These are phyloP conservation scores for Setipinna tenuifilis DNA, from an alignment of 2,797 vertebrate species.

Conservation along the genomic window DNA sequence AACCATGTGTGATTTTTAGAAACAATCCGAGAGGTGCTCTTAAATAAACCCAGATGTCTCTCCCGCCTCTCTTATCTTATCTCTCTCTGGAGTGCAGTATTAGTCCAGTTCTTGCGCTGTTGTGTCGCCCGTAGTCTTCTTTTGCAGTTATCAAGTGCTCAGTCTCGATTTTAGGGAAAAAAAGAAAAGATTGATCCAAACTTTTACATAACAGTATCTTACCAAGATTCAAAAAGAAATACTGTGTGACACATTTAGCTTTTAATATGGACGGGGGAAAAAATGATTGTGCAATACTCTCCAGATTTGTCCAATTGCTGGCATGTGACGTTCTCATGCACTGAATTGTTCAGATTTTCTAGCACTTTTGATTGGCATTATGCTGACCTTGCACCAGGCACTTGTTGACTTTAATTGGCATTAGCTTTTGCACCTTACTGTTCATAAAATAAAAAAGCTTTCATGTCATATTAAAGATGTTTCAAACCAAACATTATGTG, in stretches of 20 bases:
- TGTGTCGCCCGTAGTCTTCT: conserved; percentile 74
- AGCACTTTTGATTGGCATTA: conserved; percentile 75
- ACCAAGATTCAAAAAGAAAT: neutral
- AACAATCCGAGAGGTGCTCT: conserved; percentile 4
- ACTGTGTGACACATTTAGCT: conserved; percentile 48
- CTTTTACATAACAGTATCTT: neutral
- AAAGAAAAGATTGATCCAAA: neutral
- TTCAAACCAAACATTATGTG: conserved; percentile 59
- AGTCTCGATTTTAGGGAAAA: conserved; percentile 29
- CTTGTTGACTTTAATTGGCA: conserved; percentile 69
- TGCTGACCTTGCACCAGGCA: conserved; percentile 71
- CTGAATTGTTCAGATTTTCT: conserved; percentile 58
- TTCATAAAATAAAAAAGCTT: conserved; percentile 67
- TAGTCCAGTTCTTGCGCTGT: conserved; percentile 73
- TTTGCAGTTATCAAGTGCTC: conserved; percentile 63
- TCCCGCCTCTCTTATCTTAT: conserved; percentile 41
- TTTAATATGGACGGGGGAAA: conserved; percentile 33
- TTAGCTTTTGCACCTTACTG: conserved; percentile 75
- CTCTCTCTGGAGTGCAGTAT: conserved; percentile 65
- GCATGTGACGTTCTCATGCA: conserved; percentile 50
- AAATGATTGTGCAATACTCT: conserved; percentile 43
- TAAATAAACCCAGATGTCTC: conserved; percentile 38
- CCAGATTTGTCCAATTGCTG: conserved; percentile 51
- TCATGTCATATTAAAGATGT: conserved; percentile 78
- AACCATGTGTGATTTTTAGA: conserved; percentile 48